phyloP scores from a whole-genome alignment of 2,888 invertebrate genomes.

The Trachelus iudaicus region DNA sequence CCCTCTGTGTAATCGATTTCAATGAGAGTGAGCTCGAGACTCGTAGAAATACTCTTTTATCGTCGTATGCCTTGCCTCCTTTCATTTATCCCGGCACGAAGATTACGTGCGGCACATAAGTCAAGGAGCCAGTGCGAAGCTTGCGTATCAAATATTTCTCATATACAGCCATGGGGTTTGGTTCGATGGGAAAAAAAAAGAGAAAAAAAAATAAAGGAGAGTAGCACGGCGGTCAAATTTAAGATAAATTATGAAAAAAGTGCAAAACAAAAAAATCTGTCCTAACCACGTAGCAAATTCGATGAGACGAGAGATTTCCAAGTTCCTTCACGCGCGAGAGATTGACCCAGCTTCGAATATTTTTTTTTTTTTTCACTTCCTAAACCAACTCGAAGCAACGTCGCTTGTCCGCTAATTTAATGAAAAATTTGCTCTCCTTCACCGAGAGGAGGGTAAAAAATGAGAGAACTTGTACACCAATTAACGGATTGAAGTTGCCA shows the following conservation, averaged over 20 bases:
- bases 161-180: not conserved
- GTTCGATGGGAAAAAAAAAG: not conserved
- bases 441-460: constrained; percentile 33
- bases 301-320: constrained; percentile 28
- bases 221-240: not conserved
- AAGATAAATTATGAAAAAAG: not conserved
- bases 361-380: not conserved
- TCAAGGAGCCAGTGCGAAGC: not conserved
- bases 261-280: constrained; percentile 27
- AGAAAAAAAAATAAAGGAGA: too few species aligned
- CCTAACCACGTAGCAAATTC: not conserved
- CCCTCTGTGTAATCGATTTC: constrained; percentile 54
- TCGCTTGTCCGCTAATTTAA: constrained; percentile 27
- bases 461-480: constrained; percentile 50
- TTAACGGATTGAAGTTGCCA: constrained; percentile 59
- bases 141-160: not conserved
- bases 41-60: not conserved
- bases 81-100: not conserved
- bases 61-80: not conserved
- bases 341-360: not conserved
- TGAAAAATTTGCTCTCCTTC: constrained; percentile 12
- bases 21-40: not conserved
- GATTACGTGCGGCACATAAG: not conserved
- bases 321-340: constrained; percentile 28
- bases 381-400: constrained; percentile 3